These are phyloP conservation scores for Enteromius thamalakanensis DNA, from an alignment of 2,797 vertebrate genomes.

Conservation along the genomic window DNA sequence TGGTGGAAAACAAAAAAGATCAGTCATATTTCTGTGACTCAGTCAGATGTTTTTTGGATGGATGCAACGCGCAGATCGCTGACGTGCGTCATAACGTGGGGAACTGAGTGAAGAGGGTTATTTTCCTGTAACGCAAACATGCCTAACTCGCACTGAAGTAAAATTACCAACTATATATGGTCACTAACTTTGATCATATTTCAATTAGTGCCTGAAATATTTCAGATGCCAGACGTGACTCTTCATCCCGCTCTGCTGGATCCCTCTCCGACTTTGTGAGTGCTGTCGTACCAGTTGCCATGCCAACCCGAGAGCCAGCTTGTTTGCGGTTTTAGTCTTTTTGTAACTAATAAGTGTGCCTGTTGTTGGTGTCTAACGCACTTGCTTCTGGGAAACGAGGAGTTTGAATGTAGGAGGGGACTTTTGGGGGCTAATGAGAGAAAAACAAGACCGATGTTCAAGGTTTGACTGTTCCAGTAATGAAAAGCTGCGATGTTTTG, in stretches of 20 bases:
- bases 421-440: conserved; percentile 47
- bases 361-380: conserved; percentile 49
- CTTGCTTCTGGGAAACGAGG: conserved; percentile 58
- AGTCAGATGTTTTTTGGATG: conserved; percentile 52
- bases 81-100: conserved; percentile 39
- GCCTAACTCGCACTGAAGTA: background rate
- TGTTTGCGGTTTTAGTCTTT: conserved; percentile 43
- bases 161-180: conserved; percentile 15
- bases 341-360: conserved; percentile 37
- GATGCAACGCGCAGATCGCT: conserved; percentile 24
- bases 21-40: conserved; percentile 51
- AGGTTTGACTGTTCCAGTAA: conserved; percentile 52
- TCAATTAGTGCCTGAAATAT: conserved; percentile 11
- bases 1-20: conserved; percentile 42
- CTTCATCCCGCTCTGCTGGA: background rate
- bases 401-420: conserved; percentile 56
- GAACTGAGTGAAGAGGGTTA: conserved; percentile 36
- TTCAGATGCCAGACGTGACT: conserved; percentile 18
- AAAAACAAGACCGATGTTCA: conserved; percentile 33
- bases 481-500: conserved; percentile 38
- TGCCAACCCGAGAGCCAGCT: conserved; percentile 58
- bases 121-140: conserved; percentile 40
- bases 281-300: conserved; percentile 63
- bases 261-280: conserved; percentile 49
- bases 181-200: conserved; percentile 16